Evolutionary conservation across 2,797 vertebrate species (phyloP), one percentile per base, ranked within the genome.

Genomic region (Limosa lapponica): DNA sequence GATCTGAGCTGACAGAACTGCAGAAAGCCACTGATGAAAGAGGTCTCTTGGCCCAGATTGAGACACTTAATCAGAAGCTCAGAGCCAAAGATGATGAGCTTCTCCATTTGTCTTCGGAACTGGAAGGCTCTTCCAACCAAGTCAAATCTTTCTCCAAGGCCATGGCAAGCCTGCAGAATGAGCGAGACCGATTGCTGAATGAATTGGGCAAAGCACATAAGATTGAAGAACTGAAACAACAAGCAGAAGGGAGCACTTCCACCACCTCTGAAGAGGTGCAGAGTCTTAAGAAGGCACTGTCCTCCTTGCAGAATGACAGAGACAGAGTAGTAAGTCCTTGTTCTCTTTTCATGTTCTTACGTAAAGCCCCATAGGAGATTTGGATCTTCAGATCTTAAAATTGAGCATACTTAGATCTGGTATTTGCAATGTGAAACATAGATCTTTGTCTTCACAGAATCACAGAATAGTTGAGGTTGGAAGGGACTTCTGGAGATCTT

Each of bases 291-390:
- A 99, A 99, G 16, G 99, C 99, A 5, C 98, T 99, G 64, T 98
- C 99, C 58, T 99, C 99, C 51, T 97, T 99, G 81, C 99, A 99
- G 94, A 98, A 99, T 32, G 99, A 99, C 97, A 97, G 99, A 92
- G 99, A 99, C 93, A 98, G 98, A 97, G 98, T 99, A 98, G 99
- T 99, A 97, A 98, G 98, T 98, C 34, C 59, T 41, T 78, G 24
- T 74, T 78, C 34, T 93, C 49, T 77, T 19, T 91, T 78, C 34
- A 27, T 86, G 30, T 46, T 91, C 57, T 75, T 83, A 65, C 11
- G 73, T 90, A 72, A 91, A 87, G 23, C 27, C 20, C 49, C 8
- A 8, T 11, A 66, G 30, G 69, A 89, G 36, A 15, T 75, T 70
- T 58, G 61, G 27, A 65, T 83, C 65, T 88, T 88, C 28, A 36